phyloP scores from a whole-genome alignment of 1,140 invertebrate genomes.

The Leptestheria dahalacensis region DNA sequence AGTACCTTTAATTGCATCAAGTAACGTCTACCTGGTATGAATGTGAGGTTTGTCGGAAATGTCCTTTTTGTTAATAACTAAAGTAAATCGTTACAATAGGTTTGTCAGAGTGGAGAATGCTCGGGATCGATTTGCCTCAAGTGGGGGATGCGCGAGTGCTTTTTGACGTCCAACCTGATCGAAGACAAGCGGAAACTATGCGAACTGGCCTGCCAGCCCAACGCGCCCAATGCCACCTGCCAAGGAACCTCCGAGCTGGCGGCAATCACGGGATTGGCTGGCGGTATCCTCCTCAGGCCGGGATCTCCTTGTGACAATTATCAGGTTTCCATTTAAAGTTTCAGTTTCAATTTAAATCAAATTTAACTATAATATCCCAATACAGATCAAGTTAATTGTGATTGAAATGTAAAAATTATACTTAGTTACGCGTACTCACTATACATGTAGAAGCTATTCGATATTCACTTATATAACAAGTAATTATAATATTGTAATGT shows the following conservation, averaged over 20 bases:
- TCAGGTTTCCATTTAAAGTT: constrained; percentile 48
- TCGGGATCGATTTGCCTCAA: constrained; percentile 87
- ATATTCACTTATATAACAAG: too few relatives aligned
- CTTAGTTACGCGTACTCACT: too few relatives aligned
- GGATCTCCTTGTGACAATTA: constrained; percentile 98
- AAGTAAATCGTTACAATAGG: constrained; percentile 26
- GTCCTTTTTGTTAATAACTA: not conserved
- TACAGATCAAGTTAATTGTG: too few relatives aligned
- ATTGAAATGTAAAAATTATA: too few relatives aligned
- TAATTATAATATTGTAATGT: too few relatives aligned
- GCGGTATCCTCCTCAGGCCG: constrained; percentile 70
- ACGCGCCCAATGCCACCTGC: constrained; percentile 54
- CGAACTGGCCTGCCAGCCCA: constrained; percentile 87
- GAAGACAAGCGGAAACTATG: constrained; percentile 81
- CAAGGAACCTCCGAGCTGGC: constrained; percentile 67
- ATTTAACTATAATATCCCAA: too few relatives aligned
- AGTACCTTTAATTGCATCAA: not conserved
- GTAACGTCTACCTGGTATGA: not conserved
- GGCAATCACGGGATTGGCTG: constrained; percentile 49
- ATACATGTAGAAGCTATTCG: too few relatives aligned
- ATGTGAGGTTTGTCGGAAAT: too few relatives aligned
- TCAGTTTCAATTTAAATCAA: too few relatives aligned
- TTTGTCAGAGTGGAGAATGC: constrained; percentile 90
- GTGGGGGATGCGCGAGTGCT: constrained; percentile 89
- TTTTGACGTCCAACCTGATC: constrained; percentile 67